Evolutionary conservation across 2,797 vertebrate genomes (phyloP).

Genomic region (Pantherophis vulpinus): DNA sequence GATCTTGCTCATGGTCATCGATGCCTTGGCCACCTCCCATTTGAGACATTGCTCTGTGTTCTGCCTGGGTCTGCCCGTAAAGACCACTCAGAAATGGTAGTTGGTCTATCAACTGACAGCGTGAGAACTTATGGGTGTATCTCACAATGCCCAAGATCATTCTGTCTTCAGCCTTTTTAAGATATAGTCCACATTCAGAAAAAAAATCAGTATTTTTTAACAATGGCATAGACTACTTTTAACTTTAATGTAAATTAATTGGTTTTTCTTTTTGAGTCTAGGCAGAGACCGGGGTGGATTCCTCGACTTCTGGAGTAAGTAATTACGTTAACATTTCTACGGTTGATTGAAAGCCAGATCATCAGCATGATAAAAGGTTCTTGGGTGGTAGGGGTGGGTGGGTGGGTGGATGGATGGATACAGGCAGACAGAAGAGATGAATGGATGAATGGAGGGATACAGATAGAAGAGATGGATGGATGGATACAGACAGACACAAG

Average conservation of each 20-base stretch:
- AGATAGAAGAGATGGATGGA: no score
- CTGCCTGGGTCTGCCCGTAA: not conserved
- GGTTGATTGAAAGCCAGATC: not conserved
- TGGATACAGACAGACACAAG: no score
- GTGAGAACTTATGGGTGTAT: not conserved
- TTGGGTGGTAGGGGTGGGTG: not conserved
- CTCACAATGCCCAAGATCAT: not conserved
- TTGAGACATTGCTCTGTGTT: not conserved
- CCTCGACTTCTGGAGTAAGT: slow-evolving; percentile 48
- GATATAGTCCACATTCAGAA: not conserved
- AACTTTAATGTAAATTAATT: not conserved
- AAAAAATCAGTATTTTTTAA: not conserved
- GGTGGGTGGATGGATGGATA: no score
- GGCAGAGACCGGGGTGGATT: slow-evolving; percentile 38
- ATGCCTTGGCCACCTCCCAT: not conserved
- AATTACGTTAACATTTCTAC: not conserved
- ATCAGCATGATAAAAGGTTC: not conserved
- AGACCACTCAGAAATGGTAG: not conserved
- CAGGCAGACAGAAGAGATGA: not conserved
- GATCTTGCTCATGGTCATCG: not conserved
- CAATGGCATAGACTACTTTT: not conserved
- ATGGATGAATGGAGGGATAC: no score
- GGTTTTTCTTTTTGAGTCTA: slow-evolving; percentile 25
- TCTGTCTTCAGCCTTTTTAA: not conserved
- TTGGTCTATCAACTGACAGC: not conserved